phyloP scores from a whole-genome alignment of 2,113 vertebrate genomes.

The Phodopus roborovskii region DNA sequence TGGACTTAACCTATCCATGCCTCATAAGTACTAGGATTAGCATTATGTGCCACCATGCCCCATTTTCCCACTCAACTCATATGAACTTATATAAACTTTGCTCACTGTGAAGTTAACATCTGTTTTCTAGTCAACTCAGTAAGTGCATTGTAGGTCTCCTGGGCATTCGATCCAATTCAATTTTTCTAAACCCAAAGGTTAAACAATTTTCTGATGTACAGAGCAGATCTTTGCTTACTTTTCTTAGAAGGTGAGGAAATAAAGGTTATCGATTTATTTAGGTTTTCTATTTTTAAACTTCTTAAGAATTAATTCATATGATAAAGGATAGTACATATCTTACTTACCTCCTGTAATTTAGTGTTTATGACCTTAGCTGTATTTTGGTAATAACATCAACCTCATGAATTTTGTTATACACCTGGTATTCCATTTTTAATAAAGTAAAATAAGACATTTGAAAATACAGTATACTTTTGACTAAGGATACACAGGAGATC shows the following conservation, averaged over 20 bases:
- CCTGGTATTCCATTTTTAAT: neutral
- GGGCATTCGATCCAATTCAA: neutral
- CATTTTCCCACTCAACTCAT: neutral
- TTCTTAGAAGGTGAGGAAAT: neutral
- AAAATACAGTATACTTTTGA: neutral
- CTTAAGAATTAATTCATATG: neutral
- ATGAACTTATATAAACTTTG: neutral
- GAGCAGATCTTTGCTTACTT: neutral
- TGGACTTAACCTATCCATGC: neutral
- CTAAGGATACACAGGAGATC: neutral
- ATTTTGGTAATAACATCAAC: neutral
- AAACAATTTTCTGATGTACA: neutral
- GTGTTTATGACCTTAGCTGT: neutral
- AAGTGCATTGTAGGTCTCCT: neutral
- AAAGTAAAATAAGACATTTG: neutral
- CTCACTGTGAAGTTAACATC: neutral
- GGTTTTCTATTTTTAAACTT: conserved; percentile 1
- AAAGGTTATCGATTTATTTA: neutral
- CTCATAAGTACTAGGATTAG: neutral
- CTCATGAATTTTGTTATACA: neutral
- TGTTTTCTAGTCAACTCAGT: neutral
- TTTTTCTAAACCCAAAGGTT: neutral
- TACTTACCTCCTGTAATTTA: neutral
- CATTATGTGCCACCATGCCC: neutral
- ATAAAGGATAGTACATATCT: neutral